Percentiles rank a stretch among this genome's conserved stretches.
These are phyloP conservation scores for Onychomys torridus DNA, from an alignment of 2,797 vertebrate species.

Conservation along the genomic window DNA sequence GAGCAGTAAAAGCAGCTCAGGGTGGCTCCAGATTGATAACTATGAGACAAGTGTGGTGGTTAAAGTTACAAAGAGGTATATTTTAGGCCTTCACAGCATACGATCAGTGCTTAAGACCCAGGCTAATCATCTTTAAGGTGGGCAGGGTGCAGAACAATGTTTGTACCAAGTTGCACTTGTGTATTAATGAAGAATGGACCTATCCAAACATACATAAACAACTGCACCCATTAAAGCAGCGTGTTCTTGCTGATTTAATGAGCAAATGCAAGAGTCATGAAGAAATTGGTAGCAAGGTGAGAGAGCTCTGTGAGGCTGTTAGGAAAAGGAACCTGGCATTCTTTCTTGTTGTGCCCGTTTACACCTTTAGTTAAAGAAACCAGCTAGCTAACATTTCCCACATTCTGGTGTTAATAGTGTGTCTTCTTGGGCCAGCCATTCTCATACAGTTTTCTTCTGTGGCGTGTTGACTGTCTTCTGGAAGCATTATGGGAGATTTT, in stretches of 20 bases:
- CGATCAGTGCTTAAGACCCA: conserved; percentile 47
- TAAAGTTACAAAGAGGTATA: conserved; percentile 35
- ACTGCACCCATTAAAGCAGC: not conserved
- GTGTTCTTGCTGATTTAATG: not conserved
- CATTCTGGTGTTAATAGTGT: conserved; percentile 43
- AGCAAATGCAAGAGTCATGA: not conserved
- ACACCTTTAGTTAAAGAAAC: conserved; percentile 14
- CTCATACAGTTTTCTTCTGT: conserved; percentile 37
- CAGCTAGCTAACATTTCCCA: not conserved
- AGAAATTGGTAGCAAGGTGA: conserved; percentile 20
- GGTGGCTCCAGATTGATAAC: not conserved
- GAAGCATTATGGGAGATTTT: not conserved
- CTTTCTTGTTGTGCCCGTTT: not conserved
- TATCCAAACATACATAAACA: not conserved
- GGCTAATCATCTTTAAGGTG: not conserved
- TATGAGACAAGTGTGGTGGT: not conserved
- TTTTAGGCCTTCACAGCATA: conserved; percentile 34
- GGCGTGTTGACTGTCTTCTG: conserved; percentile 43
- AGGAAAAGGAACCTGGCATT: conserved; percentile 28
- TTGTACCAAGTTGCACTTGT: not conserved
- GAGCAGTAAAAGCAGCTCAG: conserved; percentile 40
- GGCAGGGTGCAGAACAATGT: not conserved
- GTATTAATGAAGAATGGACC: not conserved
- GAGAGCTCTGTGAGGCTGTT: not conserved
- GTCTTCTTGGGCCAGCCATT: not conserved